phyloP scores from a whole-genome alignment of 2,113 vertebrate genomes.

The Mus spicilegus region DNA sequence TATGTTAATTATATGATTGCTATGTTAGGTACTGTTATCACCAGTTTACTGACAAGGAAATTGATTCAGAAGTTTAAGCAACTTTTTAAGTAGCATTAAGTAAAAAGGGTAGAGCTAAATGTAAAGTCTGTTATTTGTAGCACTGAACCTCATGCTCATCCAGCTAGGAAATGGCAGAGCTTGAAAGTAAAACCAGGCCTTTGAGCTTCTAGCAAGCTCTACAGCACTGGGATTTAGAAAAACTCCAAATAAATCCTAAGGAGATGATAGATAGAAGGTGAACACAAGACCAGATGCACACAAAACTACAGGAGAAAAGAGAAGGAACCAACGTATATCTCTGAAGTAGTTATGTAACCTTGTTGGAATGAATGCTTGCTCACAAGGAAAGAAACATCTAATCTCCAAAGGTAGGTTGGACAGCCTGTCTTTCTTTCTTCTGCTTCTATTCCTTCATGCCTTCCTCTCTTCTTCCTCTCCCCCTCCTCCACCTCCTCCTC shows the following conservation, averaged over 20 bases:
- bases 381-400: not conserved
- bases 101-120: not conserved
- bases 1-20: conserved; percentile 12
- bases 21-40: conserved; percentile 1
- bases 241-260: not conserved
- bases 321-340: not conserved
- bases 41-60: conserved; percentile 29
- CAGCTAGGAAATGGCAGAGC: not conserved
- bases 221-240: not conserved
- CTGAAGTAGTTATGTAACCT: not conserved
- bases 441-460: not conserved
- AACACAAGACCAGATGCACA: not conserved
- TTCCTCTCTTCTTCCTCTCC: not conserved
- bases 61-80: conserved; percentile 21
- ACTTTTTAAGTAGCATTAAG: not conserved
- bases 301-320: not conserved
- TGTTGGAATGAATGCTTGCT: not conserved
- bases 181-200: not conserved
- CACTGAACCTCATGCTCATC: not conserved
- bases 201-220: conserved; percentile 1
- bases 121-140: not conserved
- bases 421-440: not conserved
- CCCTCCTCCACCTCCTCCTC: not conserved
- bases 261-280: not conserved
- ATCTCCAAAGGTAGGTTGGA: not conserved